Evolutionary conservation across 2,113 vertebrate genomes (phyloP).

Genomic region (Parotia lawesii): DNA sequence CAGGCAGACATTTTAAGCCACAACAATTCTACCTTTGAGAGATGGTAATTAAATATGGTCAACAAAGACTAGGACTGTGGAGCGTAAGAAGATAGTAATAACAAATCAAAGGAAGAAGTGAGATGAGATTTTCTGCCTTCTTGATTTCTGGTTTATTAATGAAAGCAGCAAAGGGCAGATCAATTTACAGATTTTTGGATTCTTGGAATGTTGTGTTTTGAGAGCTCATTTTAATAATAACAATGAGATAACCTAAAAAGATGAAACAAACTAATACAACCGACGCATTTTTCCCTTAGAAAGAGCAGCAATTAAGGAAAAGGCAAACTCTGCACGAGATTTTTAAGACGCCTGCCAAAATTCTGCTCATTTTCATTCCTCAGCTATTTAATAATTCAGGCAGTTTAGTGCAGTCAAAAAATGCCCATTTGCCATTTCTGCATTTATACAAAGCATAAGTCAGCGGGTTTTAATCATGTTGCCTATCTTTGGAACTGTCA

Average conservation of each 20-base stretch:
- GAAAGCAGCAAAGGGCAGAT: not conserved
- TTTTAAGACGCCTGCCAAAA: slow-evolving; percentile 31
- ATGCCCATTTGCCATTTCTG: slow-evolving; percentile 29
- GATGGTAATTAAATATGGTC: not conserved
- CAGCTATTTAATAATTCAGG: slow-evolving; percentile 61
- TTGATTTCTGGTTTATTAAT: not conserved
- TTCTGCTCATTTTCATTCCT: slow-evolving; percentile 31
- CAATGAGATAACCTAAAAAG: not conserved
- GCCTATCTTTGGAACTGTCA: not conserved
- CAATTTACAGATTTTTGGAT: not conserved
- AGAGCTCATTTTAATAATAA: not conserved
- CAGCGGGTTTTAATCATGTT: slow-evolving; percentile 11
- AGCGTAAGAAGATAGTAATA: not conserved
- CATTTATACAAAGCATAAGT: slow-evolving; percentile 22
- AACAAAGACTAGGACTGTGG: not conserved
- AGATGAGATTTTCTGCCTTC: not conserved
- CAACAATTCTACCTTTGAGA: not conserved
- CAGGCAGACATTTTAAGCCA: not conserved
- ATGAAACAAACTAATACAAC: slow-evolving; percentile 10
- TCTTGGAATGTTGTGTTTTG: not conserved
- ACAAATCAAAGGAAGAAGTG: not conserved
- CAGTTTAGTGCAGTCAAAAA: slow-evolving; percentile 11
- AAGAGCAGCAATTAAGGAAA: slow-evolving; percentile 44
- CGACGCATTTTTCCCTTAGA: not conserved
- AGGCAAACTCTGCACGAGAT: slow-evolving; percentile 11